These are phyloP conservation scores for Catalaphyllia jardinei DNA, from an alignment of 64 coral and sea anemone genomes.

Conservation along the genomic window DNA sequence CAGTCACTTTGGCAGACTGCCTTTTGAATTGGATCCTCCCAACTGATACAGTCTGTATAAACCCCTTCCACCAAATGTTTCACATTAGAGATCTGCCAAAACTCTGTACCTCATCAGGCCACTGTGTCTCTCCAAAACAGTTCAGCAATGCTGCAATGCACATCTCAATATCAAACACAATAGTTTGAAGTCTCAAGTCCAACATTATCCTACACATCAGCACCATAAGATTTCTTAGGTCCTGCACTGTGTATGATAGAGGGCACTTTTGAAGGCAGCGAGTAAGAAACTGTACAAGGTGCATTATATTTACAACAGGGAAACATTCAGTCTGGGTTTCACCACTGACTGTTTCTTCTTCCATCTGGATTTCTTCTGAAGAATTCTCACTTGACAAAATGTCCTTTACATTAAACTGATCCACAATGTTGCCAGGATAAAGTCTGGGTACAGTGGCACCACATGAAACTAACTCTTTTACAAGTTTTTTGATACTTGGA, in stretches of 20 bases:
- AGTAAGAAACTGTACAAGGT: constrained; percentile 76
- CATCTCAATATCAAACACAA: constrained; percentile 84
- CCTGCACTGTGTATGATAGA: constrained; percentile 48
- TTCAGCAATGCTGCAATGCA: constrained; percentile 72
- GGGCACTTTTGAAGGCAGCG: constrained; percentile 70
- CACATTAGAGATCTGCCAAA: not conserved
- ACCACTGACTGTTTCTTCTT: not conserved
- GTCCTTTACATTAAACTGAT: constrained; percentile 10
- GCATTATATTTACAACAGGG: constrained; percentile 21
- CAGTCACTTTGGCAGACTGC: too few relatives aligned
- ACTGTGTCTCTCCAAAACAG: constrained; percentile 71
- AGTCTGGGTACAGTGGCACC: constrained; percentile 40
- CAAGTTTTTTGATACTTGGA: constrained; percentile 41
- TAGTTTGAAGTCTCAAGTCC: constrained; percentile 70
- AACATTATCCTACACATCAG: constrained; percentile 69
- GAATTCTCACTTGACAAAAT: constrained; percentile 14
- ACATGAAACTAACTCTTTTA: constrained; percentile 27
- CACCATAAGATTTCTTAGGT: constrained; percentile 62
- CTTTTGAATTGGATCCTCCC: too few relatives aligned
- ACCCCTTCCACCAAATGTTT: too few relatives aligned
- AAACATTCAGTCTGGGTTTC: constrained; percentile 22
- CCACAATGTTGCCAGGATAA: constrained; percentile 9
- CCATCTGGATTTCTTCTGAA: constrained; percentile 10
- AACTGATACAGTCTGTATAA: too few relatives aligned
- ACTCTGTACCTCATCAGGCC: constrained; percentile 73